Evolutionary conservation across 2,113 vertebrate genomes (phyloP), one percentile per base, ranked within the genome.

Genomic region (Pantherophis guttatus): DNA sequence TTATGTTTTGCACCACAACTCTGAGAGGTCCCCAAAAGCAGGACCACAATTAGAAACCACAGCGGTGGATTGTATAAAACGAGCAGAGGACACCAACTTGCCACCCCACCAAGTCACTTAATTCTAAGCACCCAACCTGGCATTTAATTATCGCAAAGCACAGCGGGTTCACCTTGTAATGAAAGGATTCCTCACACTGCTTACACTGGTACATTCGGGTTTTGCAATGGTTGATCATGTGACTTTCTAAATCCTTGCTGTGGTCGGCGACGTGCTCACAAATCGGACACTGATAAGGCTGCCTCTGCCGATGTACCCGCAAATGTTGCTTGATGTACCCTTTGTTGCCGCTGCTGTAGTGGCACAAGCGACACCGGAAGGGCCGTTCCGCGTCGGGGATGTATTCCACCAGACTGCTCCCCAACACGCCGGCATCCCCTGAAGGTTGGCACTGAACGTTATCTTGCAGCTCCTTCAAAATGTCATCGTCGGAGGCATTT

Each of bases 191-290:
- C 0, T 97, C 93, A 89, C 99, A 99, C 87, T 98, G 98, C 95
- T 98, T 98, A 97, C 99, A 99, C 92, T 98, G 98, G 97, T 99
- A 98, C 97, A 97, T 98, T 94, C 98, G 98, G 26, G 98, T 98
- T 95, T 99, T 99, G 97, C 99, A 99, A 97, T 99, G 99, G 98
- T 98, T 98, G 96, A 99, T 98, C 99, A 99, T 99, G 96, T 99
- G 99, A 92, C 96, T 98, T 96, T 99, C 98, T 93, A 99, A 96
- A 95, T 98, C 99, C 90, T 98, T 98, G 92, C 99, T 99, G 94
- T 99, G 97, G 1, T 96, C 94, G 0, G 99, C 98, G 10, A 99
- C 97, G 96, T 99, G 98, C 93, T 99, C 98, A 58, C 99, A 99
- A 97, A 99, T 99, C 11, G 99, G 99, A 94, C 99, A 99, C 98